Base-by-base conservation (phyloP, 2,797 vertebrate species). In the Microcaecilia unicolor region DNA sequence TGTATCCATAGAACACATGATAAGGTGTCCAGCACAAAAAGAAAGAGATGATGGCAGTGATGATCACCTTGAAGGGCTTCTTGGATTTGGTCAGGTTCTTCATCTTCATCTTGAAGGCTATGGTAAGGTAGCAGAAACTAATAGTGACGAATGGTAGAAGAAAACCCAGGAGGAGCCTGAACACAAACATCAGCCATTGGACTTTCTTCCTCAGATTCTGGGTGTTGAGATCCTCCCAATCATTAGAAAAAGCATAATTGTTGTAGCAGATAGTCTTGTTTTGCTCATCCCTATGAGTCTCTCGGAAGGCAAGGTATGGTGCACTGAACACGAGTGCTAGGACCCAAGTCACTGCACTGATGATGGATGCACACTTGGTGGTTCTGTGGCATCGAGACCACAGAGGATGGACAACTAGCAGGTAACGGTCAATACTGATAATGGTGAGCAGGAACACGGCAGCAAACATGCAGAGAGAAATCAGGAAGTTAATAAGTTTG, bases 361-460 rank as follows among this genome's bases (percentile, higher is more conserved):
- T 28, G 10, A 26, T 6, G 19, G 39, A 57, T 28, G 54, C 60
- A 26, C 35, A 39, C 6, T 18, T 27, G 6, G 30, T 31, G 10
- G 29, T 69, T 34, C 44, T 37, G 23, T 62, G 51, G 25, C 28
- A 25, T 23, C 55, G 54, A 19, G 54, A 53, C 55, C 56, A 61
- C 21, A 58, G 30, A 0, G 64, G 61, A 14, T 61, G 41, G 34
- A 53, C 36, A 9, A 34, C 55, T 42, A 75, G 41, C 13, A 58
- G 16, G 5, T 67, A 67, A 1, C 51, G 55, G 25, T 69, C 60
- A 3, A 65, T 7, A 28, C 67, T 61, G 43, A 70, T 64, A 25
- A 42, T 19, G 0, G 55, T 51, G 27, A 72, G 64, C 14, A 67
- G 28, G 31, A 67, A 70, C n/a, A 61, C 44, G 1, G 55, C 36